A percentile compares a stretch with the other conserved stretches of the same genome.
Evolutionary conservation across 2,113 vertebrate genomes (phyloP).

Genomic region (Gavia stellata): DNA sequence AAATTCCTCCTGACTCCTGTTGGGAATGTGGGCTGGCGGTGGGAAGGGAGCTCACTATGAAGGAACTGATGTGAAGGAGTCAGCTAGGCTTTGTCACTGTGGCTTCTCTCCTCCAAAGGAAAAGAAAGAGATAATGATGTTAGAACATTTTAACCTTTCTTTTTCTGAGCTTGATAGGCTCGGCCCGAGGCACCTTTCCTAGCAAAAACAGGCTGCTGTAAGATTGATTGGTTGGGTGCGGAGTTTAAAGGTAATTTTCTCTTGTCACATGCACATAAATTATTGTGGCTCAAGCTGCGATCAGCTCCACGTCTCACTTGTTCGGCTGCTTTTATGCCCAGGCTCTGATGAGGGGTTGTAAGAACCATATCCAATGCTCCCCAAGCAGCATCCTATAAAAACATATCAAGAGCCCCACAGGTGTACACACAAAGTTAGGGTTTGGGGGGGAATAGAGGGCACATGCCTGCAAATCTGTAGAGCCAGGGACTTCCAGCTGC

Average conservation of each 20-base stretch:
- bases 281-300: constrained; percentile 42
- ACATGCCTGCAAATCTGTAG: neutral
- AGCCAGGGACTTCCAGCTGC: neutral
- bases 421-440: neutral
- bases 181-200: constrained; percentile 46
- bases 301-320: constrained; percentile 7
- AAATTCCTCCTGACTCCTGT: neutral
- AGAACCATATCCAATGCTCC: neutral
- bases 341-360: neutral
- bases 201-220: constrained; percentile 58
- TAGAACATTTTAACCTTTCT: constrained; percentile 65
- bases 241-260: constrained; percentile 67
- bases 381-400: neutral
- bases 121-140: constrained; percentile 46
- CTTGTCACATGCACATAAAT: constrained; percentile 64
- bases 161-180: constrained; percentile 55
- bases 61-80: neutral
- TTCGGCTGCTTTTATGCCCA: neutral
- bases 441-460: neutral
- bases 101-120: constrained; percentile 4
- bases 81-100: neutral
- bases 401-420: neutral
- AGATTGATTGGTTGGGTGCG: constrained; percentile 56
- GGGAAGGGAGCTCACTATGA: neutral
- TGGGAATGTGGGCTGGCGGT: neutral